A percentile compares a stretch with the other conserved stretches of the same genome.
phyloP scores from a whole-genome alignment of 2,888 invertebrate species.

The Zeuzera pyrina region DNA sequence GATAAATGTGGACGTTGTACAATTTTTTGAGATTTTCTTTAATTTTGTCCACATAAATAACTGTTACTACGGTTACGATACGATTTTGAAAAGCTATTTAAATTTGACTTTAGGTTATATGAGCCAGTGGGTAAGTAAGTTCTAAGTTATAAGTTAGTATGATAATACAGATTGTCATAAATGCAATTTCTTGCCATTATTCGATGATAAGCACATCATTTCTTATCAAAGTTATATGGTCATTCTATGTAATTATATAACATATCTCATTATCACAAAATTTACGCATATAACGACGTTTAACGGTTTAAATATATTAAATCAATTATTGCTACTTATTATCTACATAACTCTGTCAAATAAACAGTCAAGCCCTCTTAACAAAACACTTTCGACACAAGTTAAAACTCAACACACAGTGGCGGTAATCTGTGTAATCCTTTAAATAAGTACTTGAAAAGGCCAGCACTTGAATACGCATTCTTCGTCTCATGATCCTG shows the following conservation, averaged over 20 bases:
- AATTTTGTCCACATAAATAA: not conserved
- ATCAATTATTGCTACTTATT: not conserved
- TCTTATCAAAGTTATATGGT: too few relatives aligned
- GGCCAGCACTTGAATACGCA: slow-evolving; percentile 34
- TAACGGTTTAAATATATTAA: not conserved
- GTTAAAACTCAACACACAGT: slow-evolving; percentile 28
- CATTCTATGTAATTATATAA: too few relatives aligned
- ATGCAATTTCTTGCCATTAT: too few relatives aligned
- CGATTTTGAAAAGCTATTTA: too few relatives aligned
- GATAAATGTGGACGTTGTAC: not conserved
- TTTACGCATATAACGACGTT: not conserved
- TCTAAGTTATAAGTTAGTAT: too few relatives aligned
- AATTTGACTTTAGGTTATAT: too few relatives aligned
- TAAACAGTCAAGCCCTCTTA: slow-evolving; percentile 26
- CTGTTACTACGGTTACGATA: too few relatives aligned
- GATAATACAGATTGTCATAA: too few relatives aligned
- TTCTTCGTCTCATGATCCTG: slow-evolving; percentile 21
- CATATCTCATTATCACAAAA: not conserved
- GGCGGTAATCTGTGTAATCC: slow-evolving; percentile 52
- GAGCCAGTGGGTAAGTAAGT: too few relatives aligned
- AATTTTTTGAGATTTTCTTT: not conserved
- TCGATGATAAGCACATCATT: too few relatives aligned
- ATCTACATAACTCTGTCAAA: slow-evolving; percentile 13
- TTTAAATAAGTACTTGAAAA: slow-evolving; percentile 53
- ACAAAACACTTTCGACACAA: slow-evolving; percentile 34